Evolutionary conservation across 2,888 invertebrate species (phyloP).

Genomic region (Tachina lurida): DNA sequence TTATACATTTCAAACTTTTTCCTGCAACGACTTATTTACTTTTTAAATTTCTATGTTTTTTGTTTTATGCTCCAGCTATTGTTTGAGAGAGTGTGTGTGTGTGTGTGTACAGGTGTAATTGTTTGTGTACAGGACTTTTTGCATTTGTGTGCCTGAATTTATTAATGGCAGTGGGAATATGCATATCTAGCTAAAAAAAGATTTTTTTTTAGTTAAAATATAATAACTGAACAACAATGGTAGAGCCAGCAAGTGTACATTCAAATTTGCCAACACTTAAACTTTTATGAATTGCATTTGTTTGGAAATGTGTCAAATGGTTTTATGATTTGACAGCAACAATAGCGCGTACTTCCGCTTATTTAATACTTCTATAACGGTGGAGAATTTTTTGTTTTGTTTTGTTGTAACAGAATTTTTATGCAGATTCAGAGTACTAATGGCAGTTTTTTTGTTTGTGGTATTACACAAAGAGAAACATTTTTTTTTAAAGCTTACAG

Average conservation of each 20-base stretch:
- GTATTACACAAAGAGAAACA: background rate
- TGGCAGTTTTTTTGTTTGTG: background rate
- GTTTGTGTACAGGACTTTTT: conserved; percentile 15
- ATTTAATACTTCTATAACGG: conserved; percentile 25
- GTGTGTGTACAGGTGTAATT: conserved; percentile 2
- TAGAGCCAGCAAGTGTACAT: background rate
- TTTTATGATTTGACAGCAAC: conserved; percentile 37
- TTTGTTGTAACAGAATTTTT: background rate
- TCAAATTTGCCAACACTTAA: conserved; percentile 40
- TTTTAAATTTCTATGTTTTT: background rate
- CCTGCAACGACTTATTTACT: background rate
- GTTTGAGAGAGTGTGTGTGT: background rate
- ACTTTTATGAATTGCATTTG: conserved; percentile 45
- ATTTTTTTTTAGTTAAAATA: conserved; percentile 17
- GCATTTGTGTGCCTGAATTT: conserved; percentile 12
- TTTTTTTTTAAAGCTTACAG: too few species aligned
- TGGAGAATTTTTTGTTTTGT: background rate
- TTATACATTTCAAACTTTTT: conserved; percentile 51
- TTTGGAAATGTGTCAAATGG: conserved; percentile 48
- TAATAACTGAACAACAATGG: conserved; percentile 46
- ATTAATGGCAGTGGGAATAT: conserved; percentile 8
- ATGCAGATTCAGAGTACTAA: background rate
- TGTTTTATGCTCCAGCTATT: conserved; percentile 13
- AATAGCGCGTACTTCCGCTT: conserved; percentile 27
- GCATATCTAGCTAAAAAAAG: background rate